Evolutionary conservation across 2,797 vertebrate species (phyloP).

Genomic region (Meda fulgida): DNA sequence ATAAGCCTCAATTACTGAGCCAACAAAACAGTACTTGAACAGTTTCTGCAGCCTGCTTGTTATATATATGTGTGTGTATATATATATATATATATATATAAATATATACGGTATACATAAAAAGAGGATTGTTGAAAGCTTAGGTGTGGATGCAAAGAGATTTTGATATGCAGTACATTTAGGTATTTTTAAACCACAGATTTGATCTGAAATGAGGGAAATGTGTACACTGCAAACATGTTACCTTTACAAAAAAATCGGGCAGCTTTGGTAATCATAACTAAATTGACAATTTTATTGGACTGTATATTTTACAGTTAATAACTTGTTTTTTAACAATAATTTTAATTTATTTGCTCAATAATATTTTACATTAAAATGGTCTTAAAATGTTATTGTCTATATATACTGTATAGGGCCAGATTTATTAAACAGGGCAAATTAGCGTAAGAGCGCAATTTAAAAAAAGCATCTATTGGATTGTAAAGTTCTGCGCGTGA

Average conservation of each 20-base stretch:
- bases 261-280: neutral
- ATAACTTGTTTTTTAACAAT: neutral
- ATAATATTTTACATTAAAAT: too few relatives aligned
- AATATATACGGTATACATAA: too few relatives aligned
- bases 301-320: neutral
- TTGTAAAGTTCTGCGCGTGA: too few relatives aligned
- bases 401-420: too few relatives aligned
- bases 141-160: neutral
- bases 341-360: too few relatives aligned
- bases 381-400: too few relatives aligned
- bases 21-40: conserved; percentile 10
- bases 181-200: conserved; percentile 44
- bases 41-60: neutral
- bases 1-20: too few relatives aligned
- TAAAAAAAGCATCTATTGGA: too few relatives aligned
- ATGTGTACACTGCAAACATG: neutral
- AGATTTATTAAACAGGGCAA: too few relatives aligned
- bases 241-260: neutral
- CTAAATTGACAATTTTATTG: neutral
- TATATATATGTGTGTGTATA: neutral
- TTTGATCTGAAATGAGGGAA: conserved; percentile 32
- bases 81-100: too few relatives aligned
- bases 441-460: too few relatives aligned
- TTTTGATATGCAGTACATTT: conserved; percentile 15
- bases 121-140: neutral